Percentiles rank a stretch among this genome's conserved stretches.
These are phyloP conservation scores for Drosophila albomicans DNA, from an alignment of 1,140 invertebrate species.

Conservation along the genomic window DNA sequence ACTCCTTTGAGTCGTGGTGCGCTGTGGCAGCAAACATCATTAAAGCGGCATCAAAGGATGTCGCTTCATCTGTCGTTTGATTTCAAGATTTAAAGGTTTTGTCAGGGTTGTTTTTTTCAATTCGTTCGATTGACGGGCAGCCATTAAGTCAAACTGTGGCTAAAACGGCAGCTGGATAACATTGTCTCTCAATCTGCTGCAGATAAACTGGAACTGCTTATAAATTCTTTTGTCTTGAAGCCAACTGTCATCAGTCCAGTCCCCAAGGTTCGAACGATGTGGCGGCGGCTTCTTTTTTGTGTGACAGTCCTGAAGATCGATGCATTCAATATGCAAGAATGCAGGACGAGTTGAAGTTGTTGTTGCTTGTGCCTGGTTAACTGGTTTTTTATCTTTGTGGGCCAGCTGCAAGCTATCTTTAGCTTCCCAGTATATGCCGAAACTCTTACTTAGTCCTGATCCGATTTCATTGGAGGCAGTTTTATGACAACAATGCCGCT, in stretches of 20 bases:
- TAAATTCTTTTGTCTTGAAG: conserved; percentile 71
- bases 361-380: conserved; percentile 9
- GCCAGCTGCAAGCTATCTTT: conserved; percentile 33
- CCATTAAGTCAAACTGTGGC: conserved; percentile 64
- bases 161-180: conserved; percentile 40
- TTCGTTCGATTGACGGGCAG: neutral
- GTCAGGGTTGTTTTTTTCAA: conserved; percentile 5
- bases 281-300: conserved; percentile 14
- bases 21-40: conserved; percentile 34
- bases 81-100: conserved; percentile 28
- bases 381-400: conserved; percentile 11
- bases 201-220: conserved; percentile 75
- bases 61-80: conserved; percentile 35
- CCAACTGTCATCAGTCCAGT: conserved; percentile 19
- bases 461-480: conserved; percentile 18
- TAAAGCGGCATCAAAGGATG: conserved; percentile 39
- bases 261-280: neutral
- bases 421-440: neutral
- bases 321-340: conserved; percentile 66
- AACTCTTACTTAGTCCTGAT: neutral
- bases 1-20: conserved; percentile 1
- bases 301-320: conserved; percentile 35
- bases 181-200: conserved; percentile 70
- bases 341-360: neutral
- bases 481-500: conserved; percentile 72